These are phyloP conservation scores for Leptosomus discolor DNA, from an alignment of 2,113 vertebrate genomes.

Conservation along the genomic window DNA sequence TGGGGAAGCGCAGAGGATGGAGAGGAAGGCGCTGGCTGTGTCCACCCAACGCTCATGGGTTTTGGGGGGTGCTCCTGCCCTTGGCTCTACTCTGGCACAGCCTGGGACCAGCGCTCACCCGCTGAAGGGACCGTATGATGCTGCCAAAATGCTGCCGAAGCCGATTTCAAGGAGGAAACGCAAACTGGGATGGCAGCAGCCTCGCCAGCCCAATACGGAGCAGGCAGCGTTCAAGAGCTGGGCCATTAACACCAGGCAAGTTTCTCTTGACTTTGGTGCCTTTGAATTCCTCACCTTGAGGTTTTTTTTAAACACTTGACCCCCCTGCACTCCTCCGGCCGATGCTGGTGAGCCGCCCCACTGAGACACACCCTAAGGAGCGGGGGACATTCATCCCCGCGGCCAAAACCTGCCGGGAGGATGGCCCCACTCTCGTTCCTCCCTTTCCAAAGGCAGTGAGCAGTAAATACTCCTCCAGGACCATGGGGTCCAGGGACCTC, in stretches of 20 bases:
- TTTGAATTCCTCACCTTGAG: background rate
- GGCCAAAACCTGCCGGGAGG: rapidly evolving
- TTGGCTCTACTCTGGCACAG: background rate
- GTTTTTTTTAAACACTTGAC: background rate
- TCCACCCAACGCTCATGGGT: rapidly evolving
- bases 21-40: background rate
- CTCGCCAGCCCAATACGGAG: background rate
- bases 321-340: too few species aligned
- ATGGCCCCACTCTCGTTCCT: background rate
- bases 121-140: rapidly evolving
- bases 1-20: rapidly evolving
- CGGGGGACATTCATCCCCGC: rapidly evolving
- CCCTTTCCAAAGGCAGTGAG: background rate
- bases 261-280: background rate
- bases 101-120: background rate
- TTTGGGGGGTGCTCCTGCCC: background rate
- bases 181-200: background rate
- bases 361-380: background rate
- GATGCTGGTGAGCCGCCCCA: background rate
- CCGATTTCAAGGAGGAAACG: background rate
- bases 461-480: background rate
- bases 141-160: background rate
- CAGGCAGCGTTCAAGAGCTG: background rate
- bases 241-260: background rate
- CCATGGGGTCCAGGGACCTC: rapidly evolving